phyloP scores from a whole-genome alignment of 2,888 invertebrate genomes.

The Melipona beecheii region DNA sequence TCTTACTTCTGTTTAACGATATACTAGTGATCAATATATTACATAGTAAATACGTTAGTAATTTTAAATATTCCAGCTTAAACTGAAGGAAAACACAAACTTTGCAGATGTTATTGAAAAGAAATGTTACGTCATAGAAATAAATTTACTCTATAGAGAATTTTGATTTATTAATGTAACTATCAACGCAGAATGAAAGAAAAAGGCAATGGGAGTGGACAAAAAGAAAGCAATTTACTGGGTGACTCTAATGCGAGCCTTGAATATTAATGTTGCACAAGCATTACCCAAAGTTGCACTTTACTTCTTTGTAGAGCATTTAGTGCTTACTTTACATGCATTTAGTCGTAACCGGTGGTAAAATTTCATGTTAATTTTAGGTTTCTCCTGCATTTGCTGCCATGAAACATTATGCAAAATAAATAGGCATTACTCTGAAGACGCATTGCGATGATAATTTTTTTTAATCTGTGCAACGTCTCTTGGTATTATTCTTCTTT shows the following conservation, averaged over 20 bases:
- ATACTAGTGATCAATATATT: neutral
- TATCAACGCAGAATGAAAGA: neutral
- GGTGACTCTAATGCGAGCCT: slow-evolving; percentile 29
- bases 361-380: slow-evolving; percentile 27
- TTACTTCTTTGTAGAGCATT: slow-evolving; percentile 32
- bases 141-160: neutral
- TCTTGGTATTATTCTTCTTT: neutral
- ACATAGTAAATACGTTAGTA: no score
- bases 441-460: neutral
- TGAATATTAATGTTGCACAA: slow-evolving; percentile 45
- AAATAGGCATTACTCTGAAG: neutral
- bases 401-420: slow-evolving; percentile 13
- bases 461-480: neutral
- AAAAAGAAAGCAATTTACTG: slow-evolving; percentile 22
- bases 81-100: no score
- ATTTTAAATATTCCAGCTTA: no score
- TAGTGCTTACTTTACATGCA: slow-evolving; percentile 35
- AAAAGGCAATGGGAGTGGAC: neutral
- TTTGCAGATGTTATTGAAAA: neutral
- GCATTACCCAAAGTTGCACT: slow-evolving; percentile 40
- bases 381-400: slow-evolving; percentile 1
- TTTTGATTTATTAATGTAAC: neutral
- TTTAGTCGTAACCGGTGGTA: slow-evolving; percentile 15
- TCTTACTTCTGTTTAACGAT: neutral
- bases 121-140: neutral